Conservation (phyloP, 2,888 invertebrate species). For the Meiosimyza platycephala region DNA sequence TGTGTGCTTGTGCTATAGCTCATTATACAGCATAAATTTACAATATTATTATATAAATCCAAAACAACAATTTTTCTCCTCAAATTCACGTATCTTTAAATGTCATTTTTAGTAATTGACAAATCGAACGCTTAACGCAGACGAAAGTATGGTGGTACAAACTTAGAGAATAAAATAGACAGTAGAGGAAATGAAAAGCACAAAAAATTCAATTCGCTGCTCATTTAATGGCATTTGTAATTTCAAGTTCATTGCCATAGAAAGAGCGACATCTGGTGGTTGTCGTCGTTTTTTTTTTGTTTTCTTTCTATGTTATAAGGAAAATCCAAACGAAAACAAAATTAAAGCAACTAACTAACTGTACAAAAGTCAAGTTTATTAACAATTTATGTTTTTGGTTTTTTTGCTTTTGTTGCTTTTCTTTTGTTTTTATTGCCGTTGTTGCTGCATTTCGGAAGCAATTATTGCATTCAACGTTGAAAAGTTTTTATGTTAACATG, state of each 20-base stretch:
- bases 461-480: conserved; percentile 2
- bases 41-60: conserved; percentile 1
- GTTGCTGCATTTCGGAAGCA: conserved; percentile 28
- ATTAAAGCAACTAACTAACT: background rate
- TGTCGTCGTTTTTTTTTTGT: too few species aligned
- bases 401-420: conserved; percentile 2
- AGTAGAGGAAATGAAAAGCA: too few species aligned
- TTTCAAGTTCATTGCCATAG: conserved; percentile 31
- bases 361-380: too few species aligned
- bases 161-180: too few species aligned
- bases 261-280: conserved; percentile 1
- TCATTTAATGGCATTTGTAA: background rate
- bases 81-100: background rate
- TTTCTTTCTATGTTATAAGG: background rate
- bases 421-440: conserved; percentile 8
- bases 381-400: background rate
- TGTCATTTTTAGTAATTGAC: background rate
- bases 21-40: background rate
- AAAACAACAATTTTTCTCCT: background rate
- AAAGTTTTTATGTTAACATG: too few species aligned
- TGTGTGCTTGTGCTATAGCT: background rate
- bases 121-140: background rate
- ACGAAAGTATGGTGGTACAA: background rate
- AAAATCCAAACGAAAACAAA: background rate
- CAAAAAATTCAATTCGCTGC: background rate